Evolutionary conservation across 2,113 vertebrate species (phyloP).

Genomic region (Cyanoliseus patagonus): DNA sequence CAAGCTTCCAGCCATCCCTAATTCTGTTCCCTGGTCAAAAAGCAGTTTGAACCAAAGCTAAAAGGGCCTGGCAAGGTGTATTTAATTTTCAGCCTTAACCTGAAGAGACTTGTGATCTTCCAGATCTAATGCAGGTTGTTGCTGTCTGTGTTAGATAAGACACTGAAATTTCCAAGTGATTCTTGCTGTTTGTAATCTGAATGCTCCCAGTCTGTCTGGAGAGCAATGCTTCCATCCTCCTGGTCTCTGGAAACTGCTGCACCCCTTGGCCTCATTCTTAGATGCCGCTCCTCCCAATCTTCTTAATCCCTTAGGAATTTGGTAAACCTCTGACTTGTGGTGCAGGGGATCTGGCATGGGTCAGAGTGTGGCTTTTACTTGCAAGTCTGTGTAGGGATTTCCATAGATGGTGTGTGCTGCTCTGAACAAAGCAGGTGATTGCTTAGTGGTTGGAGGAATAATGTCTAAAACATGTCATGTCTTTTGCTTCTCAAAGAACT

Average conservation of each 20-base stretch:
- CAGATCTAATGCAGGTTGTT: not conserved
- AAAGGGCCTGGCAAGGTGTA: not conserved
- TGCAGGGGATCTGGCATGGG: not conserved
- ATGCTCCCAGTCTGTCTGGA: not conserved
- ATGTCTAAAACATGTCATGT: not conserved
- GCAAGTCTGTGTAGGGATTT: not conserved
- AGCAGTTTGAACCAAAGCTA: not conserved
- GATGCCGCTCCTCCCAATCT: accelerated
- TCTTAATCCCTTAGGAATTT: slow-evolving; percentile 10
- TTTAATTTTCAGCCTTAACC: not conserved
- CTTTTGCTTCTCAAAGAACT: not conserved
- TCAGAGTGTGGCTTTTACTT: not conserved
- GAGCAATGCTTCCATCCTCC: not conserved
- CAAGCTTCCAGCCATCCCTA: not conserved
- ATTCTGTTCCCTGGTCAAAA: not conserved
- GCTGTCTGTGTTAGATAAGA: not conserved
- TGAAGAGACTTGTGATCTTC: not conserved
- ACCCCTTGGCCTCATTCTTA: not conserved
- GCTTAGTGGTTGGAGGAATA: not conserved
- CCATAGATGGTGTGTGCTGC: not conserved
- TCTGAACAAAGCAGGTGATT: not conserved
- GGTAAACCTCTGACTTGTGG: not conserved
- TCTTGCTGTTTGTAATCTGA: not conserved
- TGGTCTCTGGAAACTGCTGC: not conserved
- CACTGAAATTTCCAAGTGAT: not conserved